These are phyloP conservation scores for Acheta domesticus DNA, from an alignment of 2,888 invertebrate genomes.

Conservation along the genomic window DNA sequence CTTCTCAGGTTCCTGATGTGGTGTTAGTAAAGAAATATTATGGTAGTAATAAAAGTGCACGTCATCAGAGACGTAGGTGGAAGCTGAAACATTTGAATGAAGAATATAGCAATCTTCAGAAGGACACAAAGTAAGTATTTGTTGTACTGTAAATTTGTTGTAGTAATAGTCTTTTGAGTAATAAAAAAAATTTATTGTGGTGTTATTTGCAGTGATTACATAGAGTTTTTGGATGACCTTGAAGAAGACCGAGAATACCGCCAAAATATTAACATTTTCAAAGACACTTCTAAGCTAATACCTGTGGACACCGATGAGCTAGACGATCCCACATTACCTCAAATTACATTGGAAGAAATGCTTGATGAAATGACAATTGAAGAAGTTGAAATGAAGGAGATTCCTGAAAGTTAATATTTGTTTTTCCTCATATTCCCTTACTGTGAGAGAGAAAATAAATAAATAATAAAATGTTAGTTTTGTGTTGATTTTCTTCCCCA, in stretches of 20 bases:
- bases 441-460: too few relatives aligned
- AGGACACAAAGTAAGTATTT: constrained; percentile 57
- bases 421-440: too few relatives aligned
- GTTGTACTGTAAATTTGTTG: constrained; percentile 34
- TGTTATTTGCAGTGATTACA: constrained; percentile 69
- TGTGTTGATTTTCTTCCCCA: too few relatives aligned
- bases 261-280: constrained; percentile 91
- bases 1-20: constrained; percentile 75
- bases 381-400: constrained; percentile 67
- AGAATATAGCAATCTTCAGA: constrained; percentile 60
- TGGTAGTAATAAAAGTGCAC: constrained; percentile 61
- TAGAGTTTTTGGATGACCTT: constrained; percentile 93
- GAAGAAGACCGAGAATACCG: constrained; percentile 91
- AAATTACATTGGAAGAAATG: constrained; percentile 88
- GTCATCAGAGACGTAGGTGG: constrained; percentile 66
- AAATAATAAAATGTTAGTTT: too few relatives aligned
- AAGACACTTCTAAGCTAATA: constrained; percentile 55
- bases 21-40: constrained; percentile 92
- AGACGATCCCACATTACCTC: constrained; percentile 64
- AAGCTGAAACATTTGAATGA: constrained; percentile 83
- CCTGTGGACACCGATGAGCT: constrained; percentile 58
- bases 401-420: not conserved
- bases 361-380: constrained; percentile 81
- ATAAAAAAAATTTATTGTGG: constrained; percentile 2
- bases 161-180: constrained; percentile 28